A percentile compares a stretch with the other conserved stretches of the same genome.
Evolutionary conservation across 2,888 invertebrate species (phyloP).

Genomic region (Xestia xanthographa): DNA sequence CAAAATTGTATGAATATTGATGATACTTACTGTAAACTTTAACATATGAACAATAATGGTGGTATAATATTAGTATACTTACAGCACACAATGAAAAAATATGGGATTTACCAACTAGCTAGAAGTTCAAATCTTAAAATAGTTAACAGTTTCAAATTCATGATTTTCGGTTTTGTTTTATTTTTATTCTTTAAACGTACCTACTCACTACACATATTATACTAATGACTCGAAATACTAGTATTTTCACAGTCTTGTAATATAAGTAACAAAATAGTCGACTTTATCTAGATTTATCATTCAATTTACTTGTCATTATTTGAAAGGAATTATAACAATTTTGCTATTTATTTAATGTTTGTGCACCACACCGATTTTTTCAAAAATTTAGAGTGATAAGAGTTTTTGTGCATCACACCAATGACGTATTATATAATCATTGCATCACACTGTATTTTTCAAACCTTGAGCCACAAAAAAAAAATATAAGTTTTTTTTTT

Average conservation of each 20-base stretch:
- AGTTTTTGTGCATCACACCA: constrained; percentile 19
- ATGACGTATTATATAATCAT: too few species aligned
- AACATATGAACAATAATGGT: not conserved
- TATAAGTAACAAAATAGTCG: constrained; percentile 31
- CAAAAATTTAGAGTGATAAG: not conserved
- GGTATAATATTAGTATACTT: not conserved
- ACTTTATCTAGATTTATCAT: not conserved
- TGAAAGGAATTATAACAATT: not conserved
- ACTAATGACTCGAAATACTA: constrained; percentile 19
- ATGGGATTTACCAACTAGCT: constrained; percentile 30
- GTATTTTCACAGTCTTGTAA: constrained; percentile 49
- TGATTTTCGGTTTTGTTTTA: not conserved
- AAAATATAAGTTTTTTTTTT: too few species aligned
- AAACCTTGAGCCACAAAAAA: constrained; percentile 10
- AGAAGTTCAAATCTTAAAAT: constrained; percentile 39
- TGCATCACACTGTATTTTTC: constrained; percentile 1
- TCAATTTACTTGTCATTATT: constrained; percentile 1
- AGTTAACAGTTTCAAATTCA: constrained; percentile 23
- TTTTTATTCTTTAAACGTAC: not conserved
- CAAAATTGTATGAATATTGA: not conserved
- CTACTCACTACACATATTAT: not conserved
- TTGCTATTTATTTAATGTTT: constrained; percentile 2
- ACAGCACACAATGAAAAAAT: constrained; percentile 6
- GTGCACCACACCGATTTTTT: constrained; percentile 24
- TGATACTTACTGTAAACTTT: not conserved